Conservation (phyloP, 2,888 invertebrate species). For the Malthinus seriepunctatus region DNA sequence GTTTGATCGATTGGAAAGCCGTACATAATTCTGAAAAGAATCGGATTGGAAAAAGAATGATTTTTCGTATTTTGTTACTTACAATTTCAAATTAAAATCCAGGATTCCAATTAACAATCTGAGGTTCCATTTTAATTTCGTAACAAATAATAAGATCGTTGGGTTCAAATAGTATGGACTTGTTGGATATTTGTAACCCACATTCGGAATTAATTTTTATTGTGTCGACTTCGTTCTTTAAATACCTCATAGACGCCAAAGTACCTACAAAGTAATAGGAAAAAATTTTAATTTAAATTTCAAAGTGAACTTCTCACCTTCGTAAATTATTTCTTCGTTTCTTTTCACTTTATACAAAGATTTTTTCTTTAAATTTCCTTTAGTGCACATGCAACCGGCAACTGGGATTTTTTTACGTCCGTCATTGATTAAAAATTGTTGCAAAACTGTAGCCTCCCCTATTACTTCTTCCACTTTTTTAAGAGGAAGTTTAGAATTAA, state of each 20-base stretch:
- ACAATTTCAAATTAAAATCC: slow-evolving; percentile 68
- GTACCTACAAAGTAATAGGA: slow-evolving; percentile 58
- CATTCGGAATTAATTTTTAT: slow-evolving; percentile 88
- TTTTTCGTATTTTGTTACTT: too few relatives aligned
- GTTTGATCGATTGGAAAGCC: too few relatives aligned
- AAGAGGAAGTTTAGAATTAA: slow-evolving; percentile 72
- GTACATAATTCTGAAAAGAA: too few relatives aligned
- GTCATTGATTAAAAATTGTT: slow-evolving; percentile 80
- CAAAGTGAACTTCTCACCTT: slow-evolving; percentile 60
- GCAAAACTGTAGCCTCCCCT: slow-evolving; percentile 85
- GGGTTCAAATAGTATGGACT: slow-evolving; percentile 63
- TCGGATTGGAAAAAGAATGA: too few relatives aligned
- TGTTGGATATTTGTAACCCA: slow-evolving; percentile 77
- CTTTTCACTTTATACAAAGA: slow-evolving; percentile 71
- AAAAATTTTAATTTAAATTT: slow-evolving; percentile 11
- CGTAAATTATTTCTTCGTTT: slow-evolving; percentile 65
- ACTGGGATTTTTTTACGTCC: slow-evolving; percentile 80
- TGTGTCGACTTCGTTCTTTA: slow-evolving; percentile 83
- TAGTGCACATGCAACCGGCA: slow-evolving; percentile 85
- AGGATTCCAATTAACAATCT: slow-evolving; percentile 82
- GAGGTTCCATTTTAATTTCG: slow-evolving; percentile 63
- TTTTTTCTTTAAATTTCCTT: slow-evolving; percentile 73
- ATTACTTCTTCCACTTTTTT: slow-evolving; percentile 72
- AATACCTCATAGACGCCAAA: slow-evolving; percentile 81
- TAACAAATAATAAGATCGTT: slow-evolving; percentile 84